Base-by-base conservation (phyloP, 2,797 vertebrate species). In the Pyrocephalus nanus region DNA sequence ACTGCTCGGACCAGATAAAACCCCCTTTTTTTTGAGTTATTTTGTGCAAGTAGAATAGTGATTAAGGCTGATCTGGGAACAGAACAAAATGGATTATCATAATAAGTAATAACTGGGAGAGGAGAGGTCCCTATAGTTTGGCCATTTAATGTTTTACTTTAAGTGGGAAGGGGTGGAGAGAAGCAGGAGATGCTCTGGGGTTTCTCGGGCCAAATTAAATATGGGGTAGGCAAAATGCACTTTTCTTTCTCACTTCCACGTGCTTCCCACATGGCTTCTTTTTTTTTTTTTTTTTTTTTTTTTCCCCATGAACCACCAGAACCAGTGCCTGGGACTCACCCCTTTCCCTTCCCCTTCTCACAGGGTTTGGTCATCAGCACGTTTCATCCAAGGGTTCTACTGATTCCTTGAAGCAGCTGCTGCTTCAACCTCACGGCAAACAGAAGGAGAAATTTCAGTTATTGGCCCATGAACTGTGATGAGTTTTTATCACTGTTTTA, bases 21-120 rank as follows among this genome's bases (percentile, higher is more conserved):
- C 45, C 47, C 36, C 25, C 43, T 18, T 82, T 54, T 82, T 92
- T 48, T 79, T 85, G 47, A 45, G 78, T 74, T 72, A 62, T 81
- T 84, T 75, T 88, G 54, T 93, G 67, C 55, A 60, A 84, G 78
- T 51, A 92, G 55, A 90, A 53, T 85, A 55, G 64, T 38, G 82
- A 73, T 83, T 92, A 88, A 81, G 58, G 66, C 79, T 84, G 89
- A 88, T 67, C 70, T 53, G 60, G 73, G 76, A 74, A 86, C 54
- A 93, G 48, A 91, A 91, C 42, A 86, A 91, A 90, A 75, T 90
- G 40, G 58, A 60, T 95, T 90, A 78, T 61, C 73, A 32, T 62
- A 91, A 58, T 79, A 81, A 93, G 32, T 61, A 43, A 69, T 92
- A 90, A 75, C n/a, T 69, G n/a, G 42, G 23, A 72, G 60, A 90